Conservation (phyloP, 2,888 invertebrate genomes). For the Tolmerus cingulatus region DNA sequence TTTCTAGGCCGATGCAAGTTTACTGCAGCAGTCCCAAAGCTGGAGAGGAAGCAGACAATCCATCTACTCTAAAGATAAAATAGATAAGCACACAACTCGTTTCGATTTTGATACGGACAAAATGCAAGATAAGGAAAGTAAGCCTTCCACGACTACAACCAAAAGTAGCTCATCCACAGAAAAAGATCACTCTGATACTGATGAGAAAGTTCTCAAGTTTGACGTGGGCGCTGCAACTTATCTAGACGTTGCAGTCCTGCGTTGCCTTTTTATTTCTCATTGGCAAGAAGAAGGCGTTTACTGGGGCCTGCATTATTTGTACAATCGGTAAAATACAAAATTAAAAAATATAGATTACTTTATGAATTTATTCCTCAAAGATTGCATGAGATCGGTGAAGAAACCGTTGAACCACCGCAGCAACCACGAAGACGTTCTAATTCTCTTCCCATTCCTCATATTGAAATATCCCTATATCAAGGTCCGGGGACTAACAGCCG, state of each 20-base stretch:
- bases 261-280: conserved; percentile 94
- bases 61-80: conserved; percentile 58
- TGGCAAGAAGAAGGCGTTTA: conserved; percentile 99
- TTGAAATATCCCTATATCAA: conserved; percentile 86
- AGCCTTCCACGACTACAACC: conserved; percentile 56
- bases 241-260: conserved; percentile 93
- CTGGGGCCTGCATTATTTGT: conserved; percentile 94
- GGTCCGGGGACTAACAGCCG: conserved; percentile 69
- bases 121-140: conserved; percentile 57
- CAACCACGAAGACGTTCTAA: conserved; percentile 88
- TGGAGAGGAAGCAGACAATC: conserved; percentile 61
- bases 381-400: conserved; percentile 86
- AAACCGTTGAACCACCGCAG: conserved; percentile 74
- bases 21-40: conserved; percentile 70
- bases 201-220: conserved; percentile 55
- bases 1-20: conserved; percentile 76
- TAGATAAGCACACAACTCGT: conserved; percentile 57
- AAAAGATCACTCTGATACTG: conserved; percentile 76
- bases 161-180: conserved; percentile 72
- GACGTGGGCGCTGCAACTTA: conserved; percentile 90
- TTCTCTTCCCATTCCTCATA: conserved; percentile 92
- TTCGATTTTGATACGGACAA: conserved; percentile 62
- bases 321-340: conserved; percentile 73
- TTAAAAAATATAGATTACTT: not conserved
- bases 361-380: conserved; percentile 63